Evolutionary conservation across 2,888 invertebrate genomes (phyloP), one percentile per base, ranked within the genome.

Genomic region (Eupithecia vulgata): DNA sequence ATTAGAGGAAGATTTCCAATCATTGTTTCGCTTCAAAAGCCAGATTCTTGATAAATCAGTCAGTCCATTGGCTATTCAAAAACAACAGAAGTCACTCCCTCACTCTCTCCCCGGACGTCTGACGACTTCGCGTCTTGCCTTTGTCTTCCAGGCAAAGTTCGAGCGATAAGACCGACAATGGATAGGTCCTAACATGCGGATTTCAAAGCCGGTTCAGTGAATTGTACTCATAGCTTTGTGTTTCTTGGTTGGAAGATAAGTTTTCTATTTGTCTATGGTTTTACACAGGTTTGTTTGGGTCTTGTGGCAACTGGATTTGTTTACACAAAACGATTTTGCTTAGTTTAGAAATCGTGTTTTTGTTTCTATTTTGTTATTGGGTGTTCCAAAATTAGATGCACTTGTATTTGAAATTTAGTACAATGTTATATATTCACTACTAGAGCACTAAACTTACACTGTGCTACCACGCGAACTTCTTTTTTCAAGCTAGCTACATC

Each of bases 111-210:
- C 68, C 59, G 68, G 74, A 68, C 74, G 69, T 70, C 71, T 57
- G 69, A 62, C 81, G 80, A 83, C 82, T 84, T 85, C 83, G 83
- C 82, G 81, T 85, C 87, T 85, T 86, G 79, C 84, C 75, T 83
- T 89, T 88, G 89, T 91, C 90, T 90, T 88, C 80, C 84, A 82
- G 83, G 78, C 84, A 85, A 91, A 91, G 88, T 91, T 91, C 86
- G 88, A 75, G 45, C 80, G 92, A 91, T 91, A 91, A 78, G 84
- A 80, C 62, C 75, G 76, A 78, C 85, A 90, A 80, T 78, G 85
- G 83, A 84, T 85, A 87, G 87, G 87, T 87, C 85, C 88, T 81
- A 82, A 85, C 85, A 82, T 84, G 81, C 82, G 88, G 89, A 87
- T 89, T 88, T 88, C 88, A 89, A 88, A 87, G 88, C 87, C 69